These are phyloP conservation scores for Ctenoplectra terminalis DNA, from an alignment of 1,140 invertebrate genomes.

Conservation along the genomic window DNA sequence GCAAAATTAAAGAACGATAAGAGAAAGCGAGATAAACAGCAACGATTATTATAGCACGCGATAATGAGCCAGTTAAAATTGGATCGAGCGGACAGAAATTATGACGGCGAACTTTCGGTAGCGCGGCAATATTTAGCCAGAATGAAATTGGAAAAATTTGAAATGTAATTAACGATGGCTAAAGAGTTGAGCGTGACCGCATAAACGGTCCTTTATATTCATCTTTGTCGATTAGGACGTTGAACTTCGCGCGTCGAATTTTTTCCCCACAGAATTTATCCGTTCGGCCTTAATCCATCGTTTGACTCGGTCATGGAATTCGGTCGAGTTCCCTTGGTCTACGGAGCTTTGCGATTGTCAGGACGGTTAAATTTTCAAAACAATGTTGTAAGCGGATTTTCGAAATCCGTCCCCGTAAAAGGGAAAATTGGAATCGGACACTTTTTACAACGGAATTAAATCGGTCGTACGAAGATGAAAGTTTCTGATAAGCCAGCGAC, in stretches of 20 bases:
- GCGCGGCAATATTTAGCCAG: not conserved
- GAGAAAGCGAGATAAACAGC: not conserved
- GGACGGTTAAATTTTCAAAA: constrained; percentile 21
- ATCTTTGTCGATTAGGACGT: constrained; percentile 12
- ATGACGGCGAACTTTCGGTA: not conserved
- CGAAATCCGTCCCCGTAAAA: constrained; percentile 4
- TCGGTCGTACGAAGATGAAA: constrained; percentile 19
- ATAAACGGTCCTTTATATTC: not conserved
- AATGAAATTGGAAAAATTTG: constrained; percentile 14
- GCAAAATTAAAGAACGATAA: too few species aligned
- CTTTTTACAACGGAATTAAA: constrained; percentile 18
- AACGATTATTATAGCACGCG: not conserved
- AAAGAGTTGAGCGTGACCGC: not conserved
- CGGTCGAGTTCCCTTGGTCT: constrained; percentile 2
- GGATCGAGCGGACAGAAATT: not conserved
- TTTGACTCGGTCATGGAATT: constrained; percentile 17
- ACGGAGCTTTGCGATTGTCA: not conserved
- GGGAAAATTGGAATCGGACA: constrained; percentile 12
- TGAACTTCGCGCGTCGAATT: not conserved
- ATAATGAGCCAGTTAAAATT: constrained; percentile 5
- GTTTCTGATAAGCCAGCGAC: constrained; percentile 12
- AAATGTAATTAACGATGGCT: constrained; percentile 9
- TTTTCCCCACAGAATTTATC: not conserved
- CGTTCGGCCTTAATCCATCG: constrained; percentile 8
- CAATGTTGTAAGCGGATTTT: constrained; percentile 31